phyloP scores from a whole-genome alignment of 2,888 invertebrate genomes.

The Matsumyia berberina region DNA sequence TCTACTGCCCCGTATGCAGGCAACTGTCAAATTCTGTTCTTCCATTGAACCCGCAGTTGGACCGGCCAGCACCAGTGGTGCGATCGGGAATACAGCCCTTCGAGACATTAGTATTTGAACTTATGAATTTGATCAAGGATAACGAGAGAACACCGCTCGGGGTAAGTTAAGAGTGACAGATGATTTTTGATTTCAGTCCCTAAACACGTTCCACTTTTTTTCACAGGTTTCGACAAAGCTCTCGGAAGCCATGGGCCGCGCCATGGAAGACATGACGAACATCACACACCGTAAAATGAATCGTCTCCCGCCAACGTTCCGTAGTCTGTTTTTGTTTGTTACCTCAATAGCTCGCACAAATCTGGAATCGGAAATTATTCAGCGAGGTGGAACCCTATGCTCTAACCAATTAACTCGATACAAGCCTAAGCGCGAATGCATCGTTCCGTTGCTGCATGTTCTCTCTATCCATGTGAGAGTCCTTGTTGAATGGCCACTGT shows the following conservation, averaged over 20 bases:
- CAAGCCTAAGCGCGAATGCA: slow-evolving; percentile 91
- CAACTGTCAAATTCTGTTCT: slow-evolving; percentile 96
- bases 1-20: slow-evolving; percentile 97
- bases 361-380: slow-evolving; percentile 95
- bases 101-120: slow-evolving; percentile 83
- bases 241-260: slow-evolving; percentile 94
- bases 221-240: slow-evolving; percentile 88
- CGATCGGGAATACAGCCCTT: slow-evolving; percentile 85
- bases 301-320: slow-evolving; percentile 87
- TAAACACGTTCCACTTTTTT: slow-evolving; percentile 68
- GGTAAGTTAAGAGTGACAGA: slow-evolving; percentile 62
- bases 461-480: slow-evolving; percentile 93
- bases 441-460: slow-evolving; percentile 95
- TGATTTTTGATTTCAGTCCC: slow-evolving; percentile 34
- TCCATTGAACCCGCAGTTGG: slow-evolving; percentile 90
- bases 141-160: slow-evolving; percentile 88
- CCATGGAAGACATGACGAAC: slow-evolving; percentile 97
- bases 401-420: slow-evolving; percentile 85
- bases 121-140: slow-evolving; percentile 88
- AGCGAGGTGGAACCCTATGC: slow-evolving; percentile 92
- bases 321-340: slow-evolving; percentile 94
- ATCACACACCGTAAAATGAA: slow-evolving; percentile 93
- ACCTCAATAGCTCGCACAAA: slow-evolving; percentile 95
- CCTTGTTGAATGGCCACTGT: slow-evolving; percentile 87
- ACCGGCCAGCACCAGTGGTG: slow-evolving; percentile 88